Evolutionary conservation across 2,888 invertebrate species (phyloP), one percentile per base, ranked within the genome.

Genomic region (Scelioninae gen. 2): DNA sequence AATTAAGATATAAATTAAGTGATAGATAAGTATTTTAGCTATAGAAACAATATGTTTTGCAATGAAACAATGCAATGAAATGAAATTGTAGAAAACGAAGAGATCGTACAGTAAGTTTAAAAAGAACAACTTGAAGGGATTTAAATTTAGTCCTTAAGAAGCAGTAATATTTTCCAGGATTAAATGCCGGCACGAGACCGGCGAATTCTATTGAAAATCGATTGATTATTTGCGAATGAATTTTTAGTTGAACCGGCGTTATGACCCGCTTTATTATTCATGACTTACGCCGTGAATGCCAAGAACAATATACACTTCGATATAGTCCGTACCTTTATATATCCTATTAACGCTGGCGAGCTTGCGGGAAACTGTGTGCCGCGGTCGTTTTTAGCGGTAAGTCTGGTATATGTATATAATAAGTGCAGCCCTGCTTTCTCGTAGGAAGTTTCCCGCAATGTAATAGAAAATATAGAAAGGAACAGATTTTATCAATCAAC

Each of bases 281-380:
- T 61, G 61, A 33, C 53, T 55, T 41, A 48, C 48, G 55, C 31
- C 35, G 61, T 18, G 48, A 69, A 55, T 55, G 46, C 48, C 61
- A 69, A 69, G 61, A 69, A 61, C 68, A 63, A 39, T 69, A 48
- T 69, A 69, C 41, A 61, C 48, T 48, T 39, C 45, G 25, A 25
- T 41, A 55, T 41, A 69, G 41, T 41, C 48, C 22, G 31, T 69
- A 13, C 53, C 69, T 63, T n/a, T 60, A 63, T 60, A 64, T 68
- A 68, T 70, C 57, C 57, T 70, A 70, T 70, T 70, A 70, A 28
- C 43, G 50, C 10, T 57, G 70, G 63, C 33, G 50, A 64, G 63
- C 70, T 70, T 57, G 70, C 48, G 70, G 63, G 35, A 70, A 70
- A 52, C 57, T 45, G 46, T 63, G 53, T 16, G 52, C 37, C 53